These are phyloP conservation scores for Haliclona indistincta DNA, from an alignment of 37 sponge, comb jelly and placozoan genomes.

Conservation along the genomic window DNA sequence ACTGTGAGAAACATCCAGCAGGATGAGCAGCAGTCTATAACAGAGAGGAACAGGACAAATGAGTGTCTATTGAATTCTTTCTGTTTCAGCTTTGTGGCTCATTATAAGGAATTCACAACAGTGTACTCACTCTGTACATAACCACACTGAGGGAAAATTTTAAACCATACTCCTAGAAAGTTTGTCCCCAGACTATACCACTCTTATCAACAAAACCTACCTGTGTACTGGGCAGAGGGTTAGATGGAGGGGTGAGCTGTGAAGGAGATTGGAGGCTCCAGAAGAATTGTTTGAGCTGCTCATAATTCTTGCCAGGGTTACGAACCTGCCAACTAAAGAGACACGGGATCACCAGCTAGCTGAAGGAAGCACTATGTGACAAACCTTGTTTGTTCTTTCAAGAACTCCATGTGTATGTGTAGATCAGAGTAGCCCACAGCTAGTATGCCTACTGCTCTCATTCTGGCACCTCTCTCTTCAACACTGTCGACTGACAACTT, in stretches of 20 bases:
- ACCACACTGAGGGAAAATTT: no score
- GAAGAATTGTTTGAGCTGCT: background rate
- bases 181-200: no score
- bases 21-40: constrained; percentile 29
- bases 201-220: no score
- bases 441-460: constrained; percentile 96
- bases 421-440: constrained; percentile 65
- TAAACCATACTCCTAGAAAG: no score
- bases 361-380: background rate
- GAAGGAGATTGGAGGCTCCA: background rate
- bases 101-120: no score
- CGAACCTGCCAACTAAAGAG: background rate
- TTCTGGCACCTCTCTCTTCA: constrained; percentile 93
- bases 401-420: constrained; percentile 81
- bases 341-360: background rate
- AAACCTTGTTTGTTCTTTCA: constrained; percentile 76
- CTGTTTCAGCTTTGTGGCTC: no score
- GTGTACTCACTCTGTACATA: no score
- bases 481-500: constrained; percentile 76
- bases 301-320: background rate
- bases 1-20: constrained; percentile 64
- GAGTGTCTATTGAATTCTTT: no score
- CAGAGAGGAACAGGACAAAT: no score
- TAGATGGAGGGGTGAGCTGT: background rate
- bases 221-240: background rate